A percentile compares a stretch with the other conserved stretches of the same genome.
phyloP scores from a whole-genome alignment of 1,140 invertebrate genomes.

The Lepidostoma basale region DNA sequence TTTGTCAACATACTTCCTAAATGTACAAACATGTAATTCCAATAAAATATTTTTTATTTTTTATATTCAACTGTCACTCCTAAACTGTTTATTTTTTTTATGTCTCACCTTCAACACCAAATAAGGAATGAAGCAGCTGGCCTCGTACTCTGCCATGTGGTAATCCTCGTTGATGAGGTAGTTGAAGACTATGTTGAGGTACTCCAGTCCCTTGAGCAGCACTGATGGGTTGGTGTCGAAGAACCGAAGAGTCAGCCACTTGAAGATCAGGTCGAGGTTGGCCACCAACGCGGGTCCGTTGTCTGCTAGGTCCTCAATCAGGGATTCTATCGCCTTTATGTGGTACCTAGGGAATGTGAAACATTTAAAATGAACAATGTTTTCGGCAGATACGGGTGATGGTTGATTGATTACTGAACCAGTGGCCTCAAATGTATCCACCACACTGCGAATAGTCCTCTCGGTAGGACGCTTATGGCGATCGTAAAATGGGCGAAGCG shows the following conservation, averaged over 20 bases:
- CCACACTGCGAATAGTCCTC: no score
- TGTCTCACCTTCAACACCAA: slow-evolving; percentile 83
- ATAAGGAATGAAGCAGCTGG: slow-evolving; percentile 93
- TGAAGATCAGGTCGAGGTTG: slow-evolving; percentile 94
- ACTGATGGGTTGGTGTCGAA: slow-evolving; percentile 99
- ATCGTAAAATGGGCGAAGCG: no score
- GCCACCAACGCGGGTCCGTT: slow-evolving; percentile 81
- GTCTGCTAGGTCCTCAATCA: slow-evolving; percentile 81
- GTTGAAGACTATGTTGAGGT: slow-evolving; percentile 83
- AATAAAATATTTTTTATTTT: no score
- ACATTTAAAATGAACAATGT: background rate
- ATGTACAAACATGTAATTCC: no score
- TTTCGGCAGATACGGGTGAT: no score
- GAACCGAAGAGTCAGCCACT: slow-evolving; percentile 95
- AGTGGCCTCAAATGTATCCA: no score
- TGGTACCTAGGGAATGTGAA: slow-evolving; percentile 76
- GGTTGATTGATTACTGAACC: no score
- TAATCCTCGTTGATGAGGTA: slow-evolving; percentile 81
- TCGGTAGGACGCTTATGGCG: no score
- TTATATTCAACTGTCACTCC: background rate
- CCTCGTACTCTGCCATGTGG: slow-evolving; percentile 88
- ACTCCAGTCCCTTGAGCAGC: slow-evolving; percentile 92
- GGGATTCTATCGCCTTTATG: slow-evolving; percentile 91
- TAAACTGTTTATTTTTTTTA: no score
- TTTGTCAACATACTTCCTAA: no score